These are phyloP conservation scores for Lepidurus apus DNA, from an alignment of 1,140 invertebrate genomes.

Conservation along the genomic window DNA sequence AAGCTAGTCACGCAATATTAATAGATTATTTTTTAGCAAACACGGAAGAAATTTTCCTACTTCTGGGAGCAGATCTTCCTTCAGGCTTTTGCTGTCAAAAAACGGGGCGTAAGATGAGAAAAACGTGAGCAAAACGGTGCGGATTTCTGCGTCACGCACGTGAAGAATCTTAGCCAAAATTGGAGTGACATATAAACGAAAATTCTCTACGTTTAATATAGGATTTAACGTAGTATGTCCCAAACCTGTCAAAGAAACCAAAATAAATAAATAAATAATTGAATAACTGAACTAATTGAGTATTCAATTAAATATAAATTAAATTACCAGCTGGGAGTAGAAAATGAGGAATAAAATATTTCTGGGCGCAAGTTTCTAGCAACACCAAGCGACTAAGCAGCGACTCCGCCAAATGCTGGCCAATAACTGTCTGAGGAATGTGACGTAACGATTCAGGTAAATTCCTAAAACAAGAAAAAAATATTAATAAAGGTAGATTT, in stretches of 20 bases:
- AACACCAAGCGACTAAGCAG: conserved; percentile 75
- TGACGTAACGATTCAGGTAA: conserved; percentile 48
- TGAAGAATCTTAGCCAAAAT: conserved; percentile 68
- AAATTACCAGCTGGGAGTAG: conserved; percentile 56
- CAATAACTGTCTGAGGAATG: conserved; percentile 70
- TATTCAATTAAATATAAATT: background rate
- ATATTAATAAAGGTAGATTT: conserved; percentile 1
- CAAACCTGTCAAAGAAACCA: background rate
- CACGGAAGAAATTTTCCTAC: conserved; percentile 43
- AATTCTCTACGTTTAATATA: conserved; percentile 58
- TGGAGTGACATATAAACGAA: conserved; percentile 63
- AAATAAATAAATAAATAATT: background rate
- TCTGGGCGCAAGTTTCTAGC: conserved; percentile 67
- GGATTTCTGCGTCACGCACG: conserved; percentile 67
- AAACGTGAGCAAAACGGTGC: conserved; percentile 61
- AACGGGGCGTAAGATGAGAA: conserved; percentile 63
- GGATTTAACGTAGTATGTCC: conserved; percentile 36
- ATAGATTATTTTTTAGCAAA: conserved; percentile 24
- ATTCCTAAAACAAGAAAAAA: conserved; percentile 33
- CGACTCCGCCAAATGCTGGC: conserved; percentile 64
- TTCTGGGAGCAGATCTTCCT: conserved; percentile 63
- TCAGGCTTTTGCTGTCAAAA: conserved; percentile 63
- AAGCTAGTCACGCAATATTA: conserved; percentile 47
- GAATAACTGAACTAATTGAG: background rate
- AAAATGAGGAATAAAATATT: conserved; percentile 65